phyloP scores from a whole-genome alignment of 2,797 vertebrate genomes.

The Danio albolineatus region DNA sequence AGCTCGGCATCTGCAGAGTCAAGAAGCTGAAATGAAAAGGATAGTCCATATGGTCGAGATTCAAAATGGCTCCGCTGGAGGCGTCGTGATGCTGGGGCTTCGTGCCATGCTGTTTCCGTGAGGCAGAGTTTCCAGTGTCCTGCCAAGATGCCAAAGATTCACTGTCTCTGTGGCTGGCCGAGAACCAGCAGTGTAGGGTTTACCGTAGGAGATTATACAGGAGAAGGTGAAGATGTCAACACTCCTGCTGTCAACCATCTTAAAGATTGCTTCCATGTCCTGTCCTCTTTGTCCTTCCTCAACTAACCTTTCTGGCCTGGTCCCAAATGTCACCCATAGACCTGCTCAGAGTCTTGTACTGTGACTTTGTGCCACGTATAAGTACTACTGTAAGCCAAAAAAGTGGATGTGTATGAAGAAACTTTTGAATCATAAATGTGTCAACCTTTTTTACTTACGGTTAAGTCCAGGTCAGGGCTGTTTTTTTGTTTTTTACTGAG shows the following conservation, averaged over 20 bases:
- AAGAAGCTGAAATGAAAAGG: slow-evolving; percentile 10
- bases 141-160: slow-evolving; percentile 39
- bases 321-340: background rate
- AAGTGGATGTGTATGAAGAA: background rate
- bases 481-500: no score
- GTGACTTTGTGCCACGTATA: no score
- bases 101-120: slow-evolving; percentile 23
- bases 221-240: slow-evolving; percentile 15
- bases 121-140: background rate
- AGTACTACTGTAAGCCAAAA: background rate
- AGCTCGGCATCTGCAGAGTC: background rate
- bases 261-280: background rate
- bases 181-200: slow-evolving; percentile 21
- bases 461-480: no score
- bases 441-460: background rate
- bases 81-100: slow-evolving; percentile 11
- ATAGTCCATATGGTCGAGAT: slow-evolving; percentile 34
- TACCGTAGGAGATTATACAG: slow-evolving; percentile 13
- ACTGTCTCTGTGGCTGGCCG: background rate
- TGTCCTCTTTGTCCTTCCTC: slow-evolving; percentile 5
- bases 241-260: slow-evolving; percentile 5
- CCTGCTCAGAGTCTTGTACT: background rate
- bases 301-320: background rate
- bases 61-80: slow-evolving; percentile 23
- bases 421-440: background rate